Percentiles rank a stretch among this genome's conserved stretches.
Conservation (phyloP, 2,797 vertebrate species). For the Tapirus indicus region DNA sequence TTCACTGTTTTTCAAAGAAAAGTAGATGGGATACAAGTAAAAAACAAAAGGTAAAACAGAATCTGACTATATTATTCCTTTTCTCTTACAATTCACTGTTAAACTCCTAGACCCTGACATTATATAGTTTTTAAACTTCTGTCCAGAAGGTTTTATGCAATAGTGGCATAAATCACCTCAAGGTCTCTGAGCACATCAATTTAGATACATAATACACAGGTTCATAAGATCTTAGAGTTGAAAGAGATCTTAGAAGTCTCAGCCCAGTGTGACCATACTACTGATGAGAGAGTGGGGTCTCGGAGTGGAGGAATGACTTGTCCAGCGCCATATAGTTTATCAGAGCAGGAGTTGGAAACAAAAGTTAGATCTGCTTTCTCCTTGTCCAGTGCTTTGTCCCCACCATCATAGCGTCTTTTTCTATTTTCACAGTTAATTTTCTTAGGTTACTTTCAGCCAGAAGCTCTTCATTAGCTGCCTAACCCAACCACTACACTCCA, state of each 20-base stretch:
- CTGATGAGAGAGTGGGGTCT: neutral
- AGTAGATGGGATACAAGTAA: neutral
- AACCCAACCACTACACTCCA: neutral
- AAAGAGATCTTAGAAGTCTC: neutral
- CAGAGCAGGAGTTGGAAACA: neutral
- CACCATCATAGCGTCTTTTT: neutral
- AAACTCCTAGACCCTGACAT: neutral
- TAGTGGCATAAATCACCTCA: neutral
- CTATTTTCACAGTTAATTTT: conserved; percentile 29
- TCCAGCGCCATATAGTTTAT: neutral
- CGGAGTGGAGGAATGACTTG: neutral
- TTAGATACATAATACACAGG: neutral
- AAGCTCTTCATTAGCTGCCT: neutral
- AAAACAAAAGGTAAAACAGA: neutral
- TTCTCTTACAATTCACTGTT: neutral
- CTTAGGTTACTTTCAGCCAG: neutral
- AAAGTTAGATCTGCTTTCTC: neutral
- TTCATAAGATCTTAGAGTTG: neutral
- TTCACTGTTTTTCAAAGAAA: neutral
- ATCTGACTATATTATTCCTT: neutral
- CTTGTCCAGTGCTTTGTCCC: neutral
- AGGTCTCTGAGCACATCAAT: neutral
- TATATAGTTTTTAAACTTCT: neutral
- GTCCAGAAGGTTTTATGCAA: neutral
- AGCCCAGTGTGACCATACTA: neutral